These are phyloP conservation scores for Ophion obscuratus DNA, from an alignment of 2,888 invertebrate species.

Conservation along the genomic window DNA sequence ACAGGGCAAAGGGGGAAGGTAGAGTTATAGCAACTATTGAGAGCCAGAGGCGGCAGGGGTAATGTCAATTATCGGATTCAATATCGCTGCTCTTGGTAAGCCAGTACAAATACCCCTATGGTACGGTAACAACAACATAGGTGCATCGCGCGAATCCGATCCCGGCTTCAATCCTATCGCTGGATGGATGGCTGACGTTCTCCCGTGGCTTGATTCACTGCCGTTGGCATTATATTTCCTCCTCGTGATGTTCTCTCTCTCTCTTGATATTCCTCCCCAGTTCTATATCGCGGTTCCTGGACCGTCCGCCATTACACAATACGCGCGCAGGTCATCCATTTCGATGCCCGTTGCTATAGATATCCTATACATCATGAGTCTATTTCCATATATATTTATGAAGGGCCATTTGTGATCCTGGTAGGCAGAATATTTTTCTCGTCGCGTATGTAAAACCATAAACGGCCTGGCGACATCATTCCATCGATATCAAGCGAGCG, in stretches of 20 bases:
- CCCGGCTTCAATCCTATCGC: conserved; percentile 77
- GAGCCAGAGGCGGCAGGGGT: conserved; percentile 71
- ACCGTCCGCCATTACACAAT: conserved; percentile 58
- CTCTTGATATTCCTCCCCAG: conserved; percentile 40
- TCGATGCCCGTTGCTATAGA: conserved; percentile 49
- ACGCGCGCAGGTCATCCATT: conserved; percentile 55
- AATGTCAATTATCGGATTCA: conserved; percentile 84
- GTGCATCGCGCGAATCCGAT: conserved; percentile 80
- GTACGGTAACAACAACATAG: conserved; percentile 82
- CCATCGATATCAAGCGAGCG: conserved; percentile 3
- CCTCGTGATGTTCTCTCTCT: conserved; percentile 60
- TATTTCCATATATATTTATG: conserved; percentile 1
- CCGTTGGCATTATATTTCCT: conserved; percentile 70
- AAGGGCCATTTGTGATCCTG: conserved; percentile 20
- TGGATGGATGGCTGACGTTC: conserved; percentile 79
- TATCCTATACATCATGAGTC: conserved; percentile 12
- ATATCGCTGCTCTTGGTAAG: conserved; percentile 83
- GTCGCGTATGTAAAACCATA: background rate
- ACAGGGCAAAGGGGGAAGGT: conserved; percentile 28
- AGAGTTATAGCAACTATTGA: conserved; percentile 23
- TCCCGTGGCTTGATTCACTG: conserved; percentile 74
- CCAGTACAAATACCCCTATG: conserved; percentile 84
- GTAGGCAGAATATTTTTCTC: conserved; percentile 30
- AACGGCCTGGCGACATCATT: background rate
- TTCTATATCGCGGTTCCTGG: conserved; percentile 49